These are phyloP conservation scores for Bradypus variegatus DNA, from an alignment of 2,797 vertebrate species.

Conservation along the genomic window DNA sequence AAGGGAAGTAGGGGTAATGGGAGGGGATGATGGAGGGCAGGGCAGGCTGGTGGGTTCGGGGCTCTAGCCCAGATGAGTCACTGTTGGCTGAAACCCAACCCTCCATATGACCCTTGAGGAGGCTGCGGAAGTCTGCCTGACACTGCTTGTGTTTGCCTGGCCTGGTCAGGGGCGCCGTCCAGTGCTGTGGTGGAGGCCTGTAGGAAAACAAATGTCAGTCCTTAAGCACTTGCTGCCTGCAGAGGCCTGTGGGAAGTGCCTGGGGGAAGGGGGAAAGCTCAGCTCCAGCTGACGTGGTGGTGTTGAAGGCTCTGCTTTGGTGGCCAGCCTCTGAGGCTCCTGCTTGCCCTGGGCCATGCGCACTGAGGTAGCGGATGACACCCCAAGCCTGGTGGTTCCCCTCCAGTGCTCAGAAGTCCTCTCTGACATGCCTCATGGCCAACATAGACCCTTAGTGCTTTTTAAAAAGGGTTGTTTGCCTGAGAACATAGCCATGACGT, in stretches of 20 bases:
- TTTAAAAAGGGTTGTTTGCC: not conserved
- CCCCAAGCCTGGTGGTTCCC: not conserved
- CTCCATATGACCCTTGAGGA: not conserved
- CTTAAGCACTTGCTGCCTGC: not conserved
- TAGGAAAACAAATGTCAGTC: not conserved
- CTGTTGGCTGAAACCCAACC: not conserved
- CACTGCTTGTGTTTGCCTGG: not conserved
- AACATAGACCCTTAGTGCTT: rapidly evolving
- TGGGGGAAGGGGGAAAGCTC: not conserved
- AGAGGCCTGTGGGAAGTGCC: not conserved
- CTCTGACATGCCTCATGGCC: not conserved
- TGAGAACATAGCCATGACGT: rapidly evolving
- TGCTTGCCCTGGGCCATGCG: not conserved
- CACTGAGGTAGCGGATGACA: not conserved
- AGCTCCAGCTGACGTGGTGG: not conserved
- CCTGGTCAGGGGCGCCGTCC: not conserved
- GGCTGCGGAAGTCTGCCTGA: not conserved
- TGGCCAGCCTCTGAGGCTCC: not conserved
- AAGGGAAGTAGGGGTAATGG: not conserved
- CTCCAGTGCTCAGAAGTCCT: not conserved
- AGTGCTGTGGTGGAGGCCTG: not conserved
- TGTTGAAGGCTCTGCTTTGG: not conserved
- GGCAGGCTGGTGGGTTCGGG: not conserved
- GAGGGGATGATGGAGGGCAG: not conserved
- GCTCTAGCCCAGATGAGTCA: not conserved